Evolutionary conservation across 2,113 vertebrate genomes (phyloP).

Genomic region (Opisthocomus hoazin): DNA sequence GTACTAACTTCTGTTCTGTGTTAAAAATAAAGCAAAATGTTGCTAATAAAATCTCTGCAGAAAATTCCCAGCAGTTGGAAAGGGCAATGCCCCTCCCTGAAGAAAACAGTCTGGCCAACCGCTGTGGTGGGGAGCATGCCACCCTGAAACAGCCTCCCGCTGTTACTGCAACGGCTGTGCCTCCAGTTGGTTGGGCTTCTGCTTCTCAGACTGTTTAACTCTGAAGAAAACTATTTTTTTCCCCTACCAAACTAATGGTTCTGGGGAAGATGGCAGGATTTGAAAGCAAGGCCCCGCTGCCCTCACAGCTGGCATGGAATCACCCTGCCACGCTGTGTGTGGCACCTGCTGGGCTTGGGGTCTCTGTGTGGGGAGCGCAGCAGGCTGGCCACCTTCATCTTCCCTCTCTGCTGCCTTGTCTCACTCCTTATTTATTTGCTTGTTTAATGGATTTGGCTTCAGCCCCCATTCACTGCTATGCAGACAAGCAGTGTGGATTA

Average conservation of each 20-base stretch:
- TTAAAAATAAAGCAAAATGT: slow-evolving; percentile 29
- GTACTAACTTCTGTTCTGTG: neutral
- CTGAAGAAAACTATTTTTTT: neutral
- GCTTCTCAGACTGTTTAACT: neutral
- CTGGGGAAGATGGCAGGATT: neutral
- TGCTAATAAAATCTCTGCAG: slow-evolving; percentile 5
- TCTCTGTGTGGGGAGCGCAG: neutral
- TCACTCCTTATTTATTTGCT: neutral
- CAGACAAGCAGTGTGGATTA: neutral
- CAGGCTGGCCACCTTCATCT: neutral
- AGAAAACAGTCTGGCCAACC: neutral
- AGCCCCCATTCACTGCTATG: accelerated
- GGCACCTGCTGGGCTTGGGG: neutral
- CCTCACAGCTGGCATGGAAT: neutral
- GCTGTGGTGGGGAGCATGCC: accelerated
- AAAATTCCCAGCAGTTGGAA: slow-evolving; percentile 27
- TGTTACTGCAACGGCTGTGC: accelerated
- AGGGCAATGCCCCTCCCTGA: neutral
- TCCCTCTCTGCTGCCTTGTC: neutral
- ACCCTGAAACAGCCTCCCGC: neutral
- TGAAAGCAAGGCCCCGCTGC: neutral
- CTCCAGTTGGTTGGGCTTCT: neutral
- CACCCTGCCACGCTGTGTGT: neutral
- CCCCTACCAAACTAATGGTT: accelerated
- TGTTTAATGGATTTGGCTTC: neutral